Conservation (phyloP, 2,888 invertebrate genomes). For the Machimus atricapillus region DNA sequence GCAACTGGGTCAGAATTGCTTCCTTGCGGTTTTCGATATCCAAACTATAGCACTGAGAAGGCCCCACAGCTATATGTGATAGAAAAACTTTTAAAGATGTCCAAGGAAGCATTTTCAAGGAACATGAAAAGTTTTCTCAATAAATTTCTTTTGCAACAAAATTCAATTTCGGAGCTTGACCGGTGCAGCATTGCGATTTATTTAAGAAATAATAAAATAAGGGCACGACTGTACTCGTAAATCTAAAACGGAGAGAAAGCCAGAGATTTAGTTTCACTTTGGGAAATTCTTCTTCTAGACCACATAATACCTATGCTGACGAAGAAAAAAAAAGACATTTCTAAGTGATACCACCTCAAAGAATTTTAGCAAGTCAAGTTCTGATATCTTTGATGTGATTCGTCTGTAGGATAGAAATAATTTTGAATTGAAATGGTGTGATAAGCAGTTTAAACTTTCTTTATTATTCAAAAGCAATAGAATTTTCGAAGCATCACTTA, state of each 20-base stretch:
- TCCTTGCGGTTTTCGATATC: constrained; percentile 36
- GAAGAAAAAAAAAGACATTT: background rate
- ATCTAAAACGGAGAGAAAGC: background rate
- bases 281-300: background rate
- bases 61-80: background rate
- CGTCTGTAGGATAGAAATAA: background rate
- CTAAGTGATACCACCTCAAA: background rate
- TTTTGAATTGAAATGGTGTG: background rate
- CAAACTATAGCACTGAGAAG: background rate
- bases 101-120: constrained; percentile 2
- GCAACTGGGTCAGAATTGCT: constrained; percentile 25
- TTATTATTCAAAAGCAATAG: background rate
- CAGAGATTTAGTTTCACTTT: background rate
- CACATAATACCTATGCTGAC: background rate
- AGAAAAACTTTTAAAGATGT: constrained; percentile 18
- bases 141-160: constrained; percentile 17
- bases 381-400: background rate
- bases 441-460: background rate
- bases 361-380: background rate
- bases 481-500: too few relatives aligned
- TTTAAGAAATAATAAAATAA: constrained; percentile 19
- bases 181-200: constrained; percentile 15
- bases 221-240: background rate
- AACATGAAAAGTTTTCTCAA: constrained; percentile 25
- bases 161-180: constrained; percentile 17